These are phyloP conservation scores for Tipula confusa DNA, from an alignment of 2,888 invertebrate species.

Conservation along the genomic window DNA sequence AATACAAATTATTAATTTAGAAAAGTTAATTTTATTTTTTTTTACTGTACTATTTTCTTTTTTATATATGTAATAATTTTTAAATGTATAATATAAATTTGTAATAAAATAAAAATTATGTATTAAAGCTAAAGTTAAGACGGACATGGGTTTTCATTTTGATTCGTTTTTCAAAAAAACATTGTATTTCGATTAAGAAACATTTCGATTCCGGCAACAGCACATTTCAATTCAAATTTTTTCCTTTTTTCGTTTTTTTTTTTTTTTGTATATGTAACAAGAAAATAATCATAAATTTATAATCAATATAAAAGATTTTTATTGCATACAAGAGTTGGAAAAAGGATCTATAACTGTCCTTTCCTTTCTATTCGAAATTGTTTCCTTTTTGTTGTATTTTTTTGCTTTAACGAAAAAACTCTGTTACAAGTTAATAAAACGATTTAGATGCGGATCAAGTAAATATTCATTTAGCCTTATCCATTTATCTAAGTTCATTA, in stretches of 20 bases:
- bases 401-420: not conserved
- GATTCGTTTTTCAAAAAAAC: not conserved
- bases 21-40: slow-evolving; percentile 4
- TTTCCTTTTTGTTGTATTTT: not conserved
- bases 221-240: not conserved
- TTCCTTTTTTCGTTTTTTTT: too few relatives aligned
- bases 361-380: not conserved
- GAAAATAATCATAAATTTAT: slow-evolving; percentile 25
- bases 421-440: slow-evolving; percentile 3
- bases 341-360: not conserved
- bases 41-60: not conserved
- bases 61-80: slow-evolving; percentile 21
- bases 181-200: not conserved
- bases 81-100: slow-evolving; percentile 3
- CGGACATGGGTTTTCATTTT: too few relatives aligned
- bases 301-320: slow-evolving; percentile 12
- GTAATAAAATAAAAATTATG: slow-evolving; percentile 12
- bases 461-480: not conserved
- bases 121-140: not conserved
- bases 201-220: not conserved
- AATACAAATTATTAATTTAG: too few relatives aligned
- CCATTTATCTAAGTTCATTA: not conserved
- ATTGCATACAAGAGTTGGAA: slow-evolving; percentile 4
- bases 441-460: slow-evolving; percentile 12
- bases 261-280: too few relatives aligned